Percentiles rank a stretch among this genome's conserved stretches.
These are phyloP conservation scores for Drosophila dives DNA, from an alignment of 2,888 invertebrate species.

Conservation along the genomic window DNA sequence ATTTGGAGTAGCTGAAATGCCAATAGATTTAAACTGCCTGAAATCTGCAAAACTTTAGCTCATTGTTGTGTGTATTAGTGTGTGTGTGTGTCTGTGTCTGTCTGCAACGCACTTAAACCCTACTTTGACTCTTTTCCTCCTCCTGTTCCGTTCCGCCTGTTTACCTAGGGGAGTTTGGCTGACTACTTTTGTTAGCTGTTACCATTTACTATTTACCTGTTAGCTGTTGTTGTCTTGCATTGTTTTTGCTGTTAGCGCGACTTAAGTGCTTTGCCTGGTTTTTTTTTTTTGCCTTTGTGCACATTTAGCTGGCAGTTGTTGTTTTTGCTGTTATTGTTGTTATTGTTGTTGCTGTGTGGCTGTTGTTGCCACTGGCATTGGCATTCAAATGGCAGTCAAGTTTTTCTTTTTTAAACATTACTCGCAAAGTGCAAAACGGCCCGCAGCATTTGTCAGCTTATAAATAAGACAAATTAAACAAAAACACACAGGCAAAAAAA, in stretches of 20 bases:
- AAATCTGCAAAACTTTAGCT: constrained; percentile 59
- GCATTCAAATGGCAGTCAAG: constrained; percentile 59
- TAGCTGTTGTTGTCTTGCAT: constrained; percentile 53
- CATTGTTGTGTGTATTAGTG: constrained; percentile 17
- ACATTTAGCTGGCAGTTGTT: constrained; percentile 72
- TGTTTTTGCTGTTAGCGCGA: constrained; percentile 64
- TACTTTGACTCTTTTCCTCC: constrained; percentile 14
- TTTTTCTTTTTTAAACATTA: constrained; percentile 50
- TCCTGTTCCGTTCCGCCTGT: constrained; percentile 3
- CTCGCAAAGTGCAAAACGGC: constrained; percentile 49
- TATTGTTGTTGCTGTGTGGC: constrained; percentile 27
- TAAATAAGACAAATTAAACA: constrained; percentile 79
- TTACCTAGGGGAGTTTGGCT: constrained; percentile 11
- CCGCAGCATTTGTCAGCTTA: constrained; percentile 67
- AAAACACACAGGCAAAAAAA: constrained; percentile 51
- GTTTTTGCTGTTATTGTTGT: constrained; percentile 41
- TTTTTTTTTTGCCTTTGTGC: constrained; percentile 64
- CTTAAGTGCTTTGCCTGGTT: constrained; percentile 72
- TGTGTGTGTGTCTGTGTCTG: constrained; percentile 34
- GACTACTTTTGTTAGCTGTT: constrained; percentile 19
- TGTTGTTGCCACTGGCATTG: constrained; percentile 56
- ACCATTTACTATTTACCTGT: constrained; percentile 21
- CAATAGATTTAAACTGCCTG: constrained; percentile 42
- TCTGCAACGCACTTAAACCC: constrained; percentile 52
- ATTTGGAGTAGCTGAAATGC: constrained; percentile 63